Conservation (phyloP, 1,140 invertebrate genomes). For the Hylyphantes graminicola region DNA sequence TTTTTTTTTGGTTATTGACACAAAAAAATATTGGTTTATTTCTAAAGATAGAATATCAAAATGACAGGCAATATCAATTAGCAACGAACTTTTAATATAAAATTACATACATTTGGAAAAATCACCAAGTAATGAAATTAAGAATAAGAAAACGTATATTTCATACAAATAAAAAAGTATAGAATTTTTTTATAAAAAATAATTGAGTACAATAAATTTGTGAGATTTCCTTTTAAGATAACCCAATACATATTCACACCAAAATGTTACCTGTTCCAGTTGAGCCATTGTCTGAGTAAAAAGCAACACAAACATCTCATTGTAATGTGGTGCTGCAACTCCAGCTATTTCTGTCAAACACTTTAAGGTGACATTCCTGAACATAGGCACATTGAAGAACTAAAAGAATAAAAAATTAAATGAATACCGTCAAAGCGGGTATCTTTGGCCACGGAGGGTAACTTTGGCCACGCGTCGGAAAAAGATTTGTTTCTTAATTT, state of each 20-base stretch:
- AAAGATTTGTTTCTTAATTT: no score
- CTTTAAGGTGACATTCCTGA: slow-evolving; percentile 97
- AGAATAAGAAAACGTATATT: not conserved
- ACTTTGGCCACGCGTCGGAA: no score
- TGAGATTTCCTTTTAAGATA: not conserved
- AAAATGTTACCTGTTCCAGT: slow-evolving; percentile 76
- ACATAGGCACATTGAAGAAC: slow-evolving; percentile 97
- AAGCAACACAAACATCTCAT: slow-evolving; percentile 89
- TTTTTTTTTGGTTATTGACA: no score
- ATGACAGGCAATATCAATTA: not conserved
- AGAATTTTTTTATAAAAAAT: not conserved
- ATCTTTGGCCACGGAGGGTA: no score
- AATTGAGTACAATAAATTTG: not conserved
- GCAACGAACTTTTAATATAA: not conserved
- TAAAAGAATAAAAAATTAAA: slow-evolving; percentile 68
- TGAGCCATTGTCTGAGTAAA: slow-evolving; percentile 92
- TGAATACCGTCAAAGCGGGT: no score
- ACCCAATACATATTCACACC: not conserved
- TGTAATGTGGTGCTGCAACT: slow-evolving; percentile 82
- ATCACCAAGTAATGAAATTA: not conserved
- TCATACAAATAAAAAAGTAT: not conserved
- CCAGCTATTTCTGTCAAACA: slow-evolving; percentile 98
- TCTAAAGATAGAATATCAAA: no score
- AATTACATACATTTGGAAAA: not conserved
- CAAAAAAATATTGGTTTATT: no score